These are phyloP conservation scores for Dromius quadrimaculatus DNA, from an alignment of 2,888 invertebrate species.

Conservation along the genomic window DNA sequence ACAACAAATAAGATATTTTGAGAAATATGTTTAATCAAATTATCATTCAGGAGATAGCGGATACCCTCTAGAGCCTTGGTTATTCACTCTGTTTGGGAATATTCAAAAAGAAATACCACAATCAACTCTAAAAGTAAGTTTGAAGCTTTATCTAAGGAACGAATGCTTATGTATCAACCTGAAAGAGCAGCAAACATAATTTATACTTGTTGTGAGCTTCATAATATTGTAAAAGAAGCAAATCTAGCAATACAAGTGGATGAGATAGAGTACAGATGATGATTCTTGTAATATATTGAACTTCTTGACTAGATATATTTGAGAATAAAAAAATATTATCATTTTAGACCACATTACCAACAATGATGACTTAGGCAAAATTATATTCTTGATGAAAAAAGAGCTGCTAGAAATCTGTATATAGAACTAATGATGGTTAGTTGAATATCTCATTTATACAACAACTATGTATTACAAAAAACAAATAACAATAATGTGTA, in stretches of 20 bases:
- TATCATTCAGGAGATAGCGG: no score
- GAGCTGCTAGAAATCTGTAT: not conserved
- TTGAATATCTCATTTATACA: not conserved
- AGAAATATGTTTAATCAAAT: no score
- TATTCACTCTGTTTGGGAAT: not conserved
- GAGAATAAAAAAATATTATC: not conserved
- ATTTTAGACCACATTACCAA: not conserved
- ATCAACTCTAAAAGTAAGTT: not conserved
- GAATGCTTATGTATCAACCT: constrained; percentile 3
- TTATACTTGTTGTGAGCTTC: constrained; percentile 2
- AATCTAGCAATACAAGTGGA: not conserved
- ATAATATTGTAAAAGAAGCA: constrained; percentile 3
- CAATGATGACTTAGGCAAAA: not conserved
- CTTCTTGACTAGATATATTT: not conserved
- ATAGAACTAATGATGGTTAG: not conserved
- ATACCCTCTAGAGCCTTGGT: not conserved
- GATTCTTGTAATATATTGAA: not conserved
- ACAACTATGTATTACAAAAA: not conserved
- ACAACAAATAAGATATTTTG: no score
- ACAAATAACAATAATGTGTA: not conserved
- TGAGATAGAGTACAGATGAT: not conserved
- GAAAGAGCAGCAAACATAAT: constrained; percentile 18
- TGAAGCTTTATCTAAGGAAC: not conserved
- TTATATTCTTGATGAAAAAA: not conserved
- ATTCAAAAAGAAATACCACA: constrained; percentile 3